Conservation (phyloP, 2,888 invertebrate species). For the Chalcosyrphus nemorum region DNA sequence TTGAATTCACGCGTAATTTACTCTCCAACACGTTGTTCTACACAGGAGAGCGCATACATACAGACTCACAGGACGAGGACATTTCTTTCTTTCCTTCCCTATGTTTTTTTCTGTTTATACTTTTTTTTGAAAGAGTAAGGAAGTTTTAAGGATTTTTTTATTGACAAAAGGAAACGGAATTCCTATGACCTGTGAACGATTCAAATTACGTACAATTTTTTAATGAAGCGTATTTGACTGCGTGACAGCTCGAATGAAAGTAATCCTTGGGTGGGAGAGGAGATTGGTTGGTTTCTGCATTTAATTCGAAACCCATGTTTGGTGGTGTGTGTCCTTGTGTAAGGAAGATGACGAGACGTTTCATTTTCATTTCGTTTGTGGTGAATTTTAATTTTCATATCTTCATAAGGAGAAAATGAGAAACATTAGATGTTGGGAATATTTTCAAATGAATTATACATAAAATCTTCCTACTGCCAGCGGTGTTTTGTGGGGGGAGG, state of each 20-base stretch:
- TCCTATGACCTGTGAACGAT: constrained; percentile 39
- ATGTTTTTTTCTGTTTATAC: no score
- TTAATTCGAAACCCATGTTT: not conserved
- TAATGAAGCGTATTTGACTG: constrained; percentile 49
- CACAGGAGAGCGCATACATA: not conserved
- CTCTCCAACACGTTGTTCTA: not conserved
- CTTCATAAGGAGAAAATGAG: constrained; percentile 11
- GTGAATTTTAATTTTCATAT: constrained; percentile 43
- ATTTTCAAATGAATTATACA: constrained; percentile 19
- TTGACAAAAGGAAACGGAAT: constrained; percentile 4
- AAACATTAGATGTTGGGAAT: constrained; percentile 5
- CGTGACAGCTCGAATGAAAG: not conserved
- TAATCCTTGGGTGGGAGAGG: constrained; percentile 9
- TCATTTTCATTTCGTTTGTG: constrained; percentile 11
- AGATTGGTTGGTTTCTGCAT: not conserved
- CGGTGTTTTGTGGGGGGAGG: not conserved
- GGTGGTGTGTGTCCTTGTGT: not conserved
- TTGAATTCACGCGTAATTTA: constrained; percentile 47
- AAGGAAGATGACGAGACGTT: not conserved
- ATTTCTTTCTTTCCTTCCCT: not conserved
- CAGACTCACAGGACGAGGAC: not conserved
- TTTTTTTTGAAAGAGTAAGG: not conserved
- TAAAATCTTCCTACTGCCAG: not conserved
- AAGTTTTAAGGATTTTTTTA: constrained; percentile 21
- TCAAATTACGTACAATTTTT: constrained; percentile 27